These are phyloP conservation scores for Augochlora pura DNA, from an alignment of 1,140 invertebrate genomes.

Conservation along the genomic window DNA sequence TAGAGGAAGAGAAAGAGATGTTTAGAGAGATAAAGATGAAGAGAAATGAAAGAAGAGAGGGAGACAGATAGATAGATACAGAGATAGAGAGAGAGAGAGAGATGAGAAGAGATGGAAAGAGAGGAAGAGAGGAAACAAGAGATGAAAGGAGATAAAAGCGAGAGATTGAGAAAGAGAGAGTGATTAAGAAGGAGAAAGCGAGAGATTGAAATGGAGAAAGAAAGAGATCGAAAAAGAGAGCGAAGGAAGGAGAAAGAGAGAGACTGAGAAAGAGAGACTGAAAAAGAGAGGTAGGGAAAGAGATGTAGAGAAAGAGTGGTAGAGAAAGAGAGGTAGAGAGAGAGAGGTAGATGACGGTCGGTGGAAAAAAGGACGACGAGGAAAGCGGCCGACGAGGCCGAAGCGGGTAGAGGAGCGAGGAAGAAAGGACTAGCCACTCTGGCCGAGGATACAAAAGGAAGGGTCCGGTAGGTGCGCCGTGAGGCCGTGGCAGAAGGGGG, in stretches of 20 bases:
- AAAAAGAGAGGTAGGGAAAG: too few species aligned
- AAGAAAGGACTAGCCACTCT: constrained; percentile 50
- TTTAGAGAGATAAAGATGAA: neutral
- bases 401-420: neutral
- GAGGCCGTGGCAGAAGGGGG: constrained; percentile 30
- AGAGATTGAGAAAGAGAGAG: too few species aligned
- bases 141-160: too few species aligned
- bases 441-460: constrained; percentile 62
- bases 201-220: too few species aligned
- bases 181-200: too few species aligned
- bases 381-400: neutral
- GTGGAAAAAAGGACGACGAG: constrained; percentile 24
- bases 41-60: neutral
- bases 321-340: constrained; percentile 1
- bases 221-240: constrained; percentile 1
- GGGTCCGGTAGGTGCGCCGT: constrained; percentile 61
- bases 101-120: neutral
- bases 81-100: neutral
- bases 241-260: neutral
- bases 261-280: too few species aligned
- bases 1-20: neutral
- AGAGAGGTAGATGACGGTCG: constrained; percentile 18
- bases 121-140: constrained; percentile 9
- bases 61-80: neutral
- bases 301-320: neutral